Evolutionary conservation across 2,888 invertebrate species (phyloP), one percentile per base, ranked within the genome.

Genomic region (Trissoscelio sp.): DNA sequence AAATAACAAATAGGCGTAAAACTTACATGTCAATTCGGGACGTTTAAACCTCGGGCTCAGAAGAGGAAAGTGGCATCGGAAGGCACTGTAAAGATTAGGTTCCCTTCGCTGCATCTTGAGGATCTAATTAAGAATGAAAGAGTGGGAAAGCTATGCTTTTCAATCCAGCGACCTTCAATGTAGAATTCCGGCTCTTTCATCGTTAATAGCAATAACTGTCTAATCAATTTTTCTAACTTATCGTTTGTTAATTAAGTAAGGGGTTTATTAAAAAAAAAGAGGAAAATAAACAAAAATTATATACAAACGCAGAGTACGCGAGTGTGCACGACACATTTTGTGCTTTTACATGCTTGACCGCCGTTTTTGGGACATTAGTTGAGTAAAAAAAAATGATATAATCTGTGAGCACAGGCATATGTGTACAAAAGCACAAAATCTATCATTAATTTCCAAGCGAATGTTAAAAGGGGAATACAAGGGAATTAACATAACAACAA

Each of bases 401-500:
- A 28, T 6, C 28, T 3, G 28, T 28, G 28, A 28, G 28, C 28
- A 28, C 3, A 6, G 3, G 3, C 16, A 14, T 37, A 48, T 46
- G 44, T 67, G 53, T 39, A 51, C 44, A 67, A 53, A 62, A 46
- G 46, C 48, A 42, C 22, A 64, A 57, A 73, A 62, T 22, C 22
- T 67, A 42, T 39, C 67, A 60, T 69, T 77, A n/a, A 58, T 67
- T 58, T 77, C 53, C 18, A 44, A 22, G 24, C 44, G 55, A 64
- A 20, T 18, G 51, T 60, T 44, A 28, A 18, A 5, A 3, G n/a
- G 14, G n/a, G 22, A 51, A 51, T 4, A 20, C 42, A 22, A 58
- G 2, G n/a, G 11, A 9, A 20, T 42, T 39, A 58, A 53, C 9
- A 11, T 24, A 34, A 64, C 42, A 53, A 57, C 34, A n/a, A 28